A percentile compares a stretch with the other conserved stretches of the same genome.
These are phyloP conservation scores for Elymnias hypermnestra DNA, from an alignment of 1,140 invertebrate genomes.

Conservation along the genomic window DNA sequence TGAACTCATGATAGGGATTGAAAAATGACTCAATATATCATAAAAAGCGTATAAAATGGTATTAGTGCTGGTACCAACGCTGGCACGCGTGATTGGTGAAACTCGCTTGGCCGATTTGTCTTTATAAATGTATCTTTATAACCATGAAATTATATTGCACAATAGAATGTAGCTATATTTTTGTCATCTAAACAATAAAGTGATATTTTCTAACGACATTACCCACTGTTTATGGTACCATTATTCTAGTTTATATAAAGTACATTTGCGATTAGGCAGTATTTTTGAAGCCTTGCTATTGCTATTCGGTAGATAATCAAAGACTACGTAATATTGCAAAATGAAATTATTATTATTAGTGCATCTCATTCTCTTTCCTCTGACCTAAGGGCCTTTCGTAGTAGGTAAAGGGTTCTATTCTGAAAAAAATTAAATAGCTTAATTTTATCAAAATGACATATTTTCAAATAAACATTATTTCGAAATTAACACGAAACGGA, in stretches of 20 bases:
- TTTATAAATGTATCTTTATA: constrained; percentile 22
- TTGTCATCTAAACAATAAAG: constrained; percentile 57
- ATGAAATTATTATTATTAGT: not conserved
- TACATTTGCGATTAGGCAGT: constrained; percentile 53
- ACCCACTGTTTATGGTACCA: constrained; percentile 35
- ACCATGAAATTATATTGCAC: constrained; percentile 18
- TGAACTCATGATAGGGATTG: no score
- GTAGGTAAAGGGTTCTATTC: no score
- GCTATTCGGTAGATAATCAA: constrained; percentile 20
- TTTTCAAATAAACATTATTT: no score
- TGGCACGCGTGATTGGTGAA: no score
- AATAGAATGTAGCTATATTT: constrained; percentile 50
- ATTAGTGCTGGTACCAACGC: no score
- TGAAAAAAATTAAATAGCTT: no score
- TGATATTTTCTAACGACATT: constrained; percentile 70
- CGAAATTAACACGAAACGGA: no score
- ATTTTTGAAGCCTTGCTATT: constrained; percentile 53
- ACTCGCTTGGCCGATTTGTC: not conserved
- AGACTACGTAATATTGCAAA: constrained; percentile 1
- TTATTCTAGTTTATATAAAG: constrained; percentile 32
- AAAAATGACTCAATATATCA: no score
- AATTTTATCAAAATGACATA: no score
- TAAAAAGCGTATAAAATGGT: no score
- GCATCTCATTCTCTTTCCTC: not conserved
- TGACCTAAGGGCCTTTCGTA: no score